Evolutionary conservation across 2,888 invertebrate species (phyloP), one percentile per base, ranked within the genome.

Genomic region (Bedellia somnulentella): DNA sequence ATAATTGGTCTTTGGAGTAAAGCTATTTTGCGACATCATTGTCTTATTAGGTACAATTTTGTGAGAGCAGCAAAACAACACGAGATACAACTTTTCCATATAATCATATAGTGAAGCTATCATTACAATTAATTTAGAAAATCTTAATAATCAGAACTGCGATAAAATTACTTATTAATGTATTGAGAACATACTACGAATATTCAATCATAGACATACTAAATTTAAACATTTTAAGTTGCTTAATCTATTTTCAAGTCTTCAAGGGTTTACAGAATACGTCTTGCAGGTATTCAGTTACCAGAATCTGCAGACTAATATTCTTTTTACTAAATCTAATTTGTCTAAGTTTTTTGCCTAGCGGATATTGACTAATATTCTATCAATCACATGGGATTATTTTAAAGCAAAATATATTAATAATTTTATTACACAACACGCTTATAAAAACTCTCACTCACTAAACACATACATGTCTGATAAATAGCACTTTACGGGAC

Each of bases 1-100:
- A 24, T 30, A 25, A n/a, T 30, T 30, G 30, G 30, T 30, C 30
- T 30, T 30, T 30, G 30, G 30, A 30, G 30, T 24, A 25, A 30
- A 30, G 25, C n/a, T n/a, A n/a, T n/a, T n/a, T n/a, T n/a, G n/a
- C n/a, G n/a, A n/a, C n/a, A n/a, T n/a, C n/a, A n/a, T n/a, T n/a
- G n/a, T n/a, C n/a, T n/a, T n/a, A n/a, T n/a, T n/a, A n/a, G n/a
- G n/a, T n/a, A n/a, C n/a, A n/a, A n/a, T n/a, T n/a, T n/a, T n/a
- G n/a, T n/a, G n/a, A n/a, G n/a, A n/a, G n/a, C n/a, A n/a, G n/a
- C n/a, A n/a, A n/a, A n/a, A n/a, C n/a, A n/a, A n/a, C n/a, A n/a
- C n/a, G n/a, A n/a, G n/a, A n/a, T n/a, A n/a, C n/a, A n/a, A n/a
- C n/a, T n/a, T n/a, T n/a, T n/a, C n/a, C 5, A 5, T 18, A 18